These are phyloP conservation scores for Scytalopus superciliaris DNA, from an alignment of 2,113 vertebrate genomes.

Conservation along the genomic window DNA sequence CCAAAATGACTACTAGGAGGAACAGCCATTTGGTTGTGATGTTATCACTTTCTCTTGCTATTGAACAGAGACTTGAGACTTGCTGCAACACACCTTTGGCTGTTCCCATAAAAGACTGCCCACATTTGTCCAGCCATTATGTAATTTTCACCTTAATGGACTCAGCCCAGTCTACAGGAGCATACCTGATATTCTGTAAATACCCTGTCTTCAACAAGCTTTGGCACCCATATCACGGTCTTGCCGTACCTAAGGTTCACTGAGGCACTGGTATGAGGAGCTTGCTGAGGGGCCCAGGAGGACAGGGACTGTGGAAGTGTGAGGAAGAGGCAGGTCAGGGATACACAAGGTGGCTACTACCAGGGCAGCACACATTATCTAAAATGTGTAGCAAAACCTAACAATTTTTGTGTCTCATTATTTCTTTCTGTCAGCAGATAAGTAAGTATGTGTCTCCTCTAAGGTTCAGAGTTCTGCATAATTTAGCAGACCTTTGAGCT, in stretches of 20 bases:
- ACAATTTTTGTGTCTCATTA: background rate
- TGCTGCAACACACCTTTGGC: background rate
- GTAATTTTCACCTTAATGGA: background rate
- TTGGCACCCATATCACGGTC: background rate
- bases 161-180: fast-evolving
- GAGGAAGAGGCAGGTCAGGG: background rate
- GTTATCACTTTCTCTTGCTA: background rate
- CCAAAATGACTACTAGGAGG: background rate
- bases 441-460: background rate
- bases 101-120: background rate
- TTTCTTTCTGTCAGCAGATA: background rate
- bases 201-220: background rate
- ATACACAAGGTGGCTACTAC: background rate
- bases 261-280: background rate
- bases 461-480: background rate
- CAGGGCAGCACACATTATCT: fast-evolving
- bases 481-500: background rate
- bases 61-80: background rate
- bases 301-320: fast-evolving
- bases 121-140: background rate
- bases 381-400: background rate
- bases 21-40: background rate
- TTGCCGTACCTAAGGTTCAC: background rate
- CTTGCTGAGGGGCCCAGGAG: fast-evolving
- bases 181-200: background rate